Base-by-base conservation (phyloP, 2,888 invertebrate species). In the Metallyticus violacea region DNA sequence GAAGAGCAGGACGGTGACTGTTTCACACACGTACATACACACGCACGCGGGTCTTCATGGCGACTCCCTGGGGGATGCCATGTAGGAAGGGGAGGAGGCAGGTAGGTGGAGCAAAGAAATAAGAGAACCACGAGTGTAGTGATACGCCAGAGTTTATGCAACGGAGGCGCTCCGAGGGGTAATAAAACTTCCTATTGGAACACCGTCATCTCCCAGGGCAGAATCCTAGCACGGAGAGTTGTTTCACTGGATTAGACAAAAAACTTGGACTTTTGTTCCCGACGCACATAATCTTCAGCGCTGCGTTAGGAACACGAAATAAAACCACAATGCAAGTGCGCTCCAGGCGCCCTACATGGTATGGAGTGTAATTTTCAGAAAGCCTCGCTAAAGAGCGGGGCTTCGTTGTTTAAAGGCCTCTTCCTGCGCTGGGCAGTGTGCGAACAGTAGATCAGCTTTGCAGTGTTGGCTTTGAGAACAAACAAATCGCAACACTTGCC, bases 141-240 rank as follows among this genome's bases (percentile, higher is more conserved):
- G 82, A 76, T 82, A 82, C 82, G 82, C 26, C 82, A 76, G 76
- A 82, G 81, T 86, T 86, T 86, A 86, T 86, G 86, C 86, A 86
- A 81, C 26, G 81, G 86, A 25, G 82, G 81, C 27, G 81, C 86
- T 86, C 80, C 78, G 62, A 86, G 82, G 82, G 82, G 86, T 82
- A 82, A 86, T 86, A 86, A 86, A 86, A 81, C 82, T 81, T 81
- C 77, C 86, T 86, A 81, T 86, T 81, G 86, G 86, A 86, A 86
- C 40, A 62, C 40, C 40, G 40, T 62, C 40, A 62, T 62, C 40
- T 62, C 40, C 40, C 40, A 62, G 40, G 40, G n/a, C n/a, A n/a
- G n/a, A n/a, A n/a, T n/a, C n/a, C n/a, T n/a, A n/a, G n/a, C n/a
- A n/a, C n/a, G n/a, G 40, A 62, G 40, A 62, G 40, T 62, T 62